These are phyloP conservation scores for Notolabrus celidotus DNA, from an alignment of 2,797 vertebrate genomes.

Conservation along the genomic window DNA sequence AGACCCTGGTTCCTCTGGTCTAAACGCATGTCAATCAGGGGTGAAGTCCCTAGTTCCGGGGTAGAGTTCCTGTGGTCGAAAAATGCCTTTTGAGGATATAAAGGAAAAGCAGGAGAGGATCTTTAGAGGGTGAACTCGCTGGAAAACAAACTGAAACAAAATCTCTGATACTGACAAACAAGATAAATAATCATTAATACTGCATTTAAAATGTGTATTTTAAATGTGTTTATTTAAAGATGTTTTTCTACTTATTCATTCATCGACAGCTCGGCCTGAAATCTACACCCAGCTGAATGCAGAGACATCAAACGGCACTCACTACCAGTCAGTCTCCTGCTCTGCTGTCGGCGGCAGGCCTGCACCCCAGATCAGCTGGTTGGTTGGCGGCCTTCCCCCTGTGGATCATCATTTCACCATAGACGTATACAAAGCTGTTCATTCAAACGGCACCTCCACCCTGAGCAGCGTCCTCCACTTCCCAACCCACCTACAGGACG, in stretches of 20 bases:
- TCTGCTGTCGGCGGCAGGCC: slow-evolving; percentile 73
- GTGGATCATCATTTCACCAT: slow-evolving; percentile 47
- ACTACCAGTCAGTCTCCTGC: slow-evolving; percentile 80
- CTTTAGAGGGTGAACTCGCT: no score
- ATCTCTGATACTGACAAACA: no score
- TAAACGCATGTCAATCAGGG: no score
- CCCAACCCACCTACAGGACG: slow-evolving; percentile 78
- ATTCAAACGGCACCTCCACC: slow-evolving; percentile 74
- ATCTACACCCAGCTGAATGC: slow-evolving; percentile 48
- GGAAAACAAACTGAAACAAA: no score
- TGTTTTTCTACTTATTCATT: slow-evolving; percentile 3
- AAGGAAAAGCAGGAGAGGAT: no score
- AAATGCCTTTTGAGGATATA: no score
- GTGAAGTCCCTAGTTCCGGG: no score
- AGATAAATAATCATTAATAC: no score
- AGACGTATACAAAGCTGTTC: slow-evolving; percentile 5
- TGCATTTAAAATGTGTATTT: not conserved
- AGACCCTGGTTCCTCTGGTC: no score
- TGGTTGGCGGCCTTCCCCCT: slow-evolving; percentile 53
- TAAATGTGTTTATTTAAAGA: not conserved
- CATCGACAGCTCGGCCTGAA: slow-evolving; percentile 73
- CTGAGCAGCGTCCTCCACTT: slow-evolving; percentile 76
- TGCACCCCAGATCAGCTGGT: slow-evolving; percentile 76
- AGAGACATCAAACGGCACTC: slow-evolving; percentile 67
- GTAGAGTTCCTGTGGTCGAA: no score